Percentiles rank a stretch among this genome's conserved stretches.
Evolutionary conservation across 2,113 vertebrate species (phyloP).

Genomic region (Anguilla japonica): DNA sequence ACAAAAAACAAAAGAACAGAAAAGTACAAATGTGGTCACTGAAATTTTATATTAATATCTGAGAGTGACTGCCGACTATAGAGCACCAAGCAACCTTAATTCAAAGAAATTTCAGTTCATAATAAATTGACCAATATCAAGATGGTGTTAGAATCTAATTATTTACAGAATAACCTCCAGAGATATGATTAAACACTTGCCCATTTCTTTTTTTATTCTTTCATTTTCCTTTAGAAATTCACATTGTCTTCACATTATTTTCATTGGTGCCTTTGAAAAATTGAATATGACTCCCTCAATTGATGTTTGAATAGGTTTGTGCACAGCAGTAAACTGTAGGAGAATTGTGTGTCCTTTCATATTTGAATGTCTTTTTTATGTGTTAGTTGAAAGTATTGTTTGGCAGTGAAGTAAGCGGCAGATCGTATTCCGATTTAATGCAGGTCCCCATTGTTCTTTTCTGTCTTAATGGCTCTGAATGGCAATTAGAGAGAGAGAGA

Average conservation of each 20-base stretch:
- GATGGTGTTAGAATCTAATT: slow-evolving; percentile 49
- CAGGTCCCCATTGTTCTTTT: slow-evolving; percentile 23
- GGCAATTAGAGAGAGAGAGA: slow-evolving; percentile 24
- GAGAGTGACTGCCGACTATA: not conserved
- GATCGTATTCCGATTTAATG: slow-evolving; percentile 25
- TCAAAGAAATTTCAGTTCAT: slow-evolving; percentile 16
- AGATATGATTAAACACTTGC: slow-evolving; percentile 46
- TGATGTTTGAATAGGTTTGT: slow-evolving; percentile 60
- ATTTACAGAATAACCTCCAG: slow-evolving; percentile 43
- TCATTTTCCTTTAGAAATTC: slow-evolving; percentile 37
- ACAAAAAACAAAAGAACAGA: not conserved
- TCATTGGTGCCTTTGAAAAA: slow-evolving; percentile 43
- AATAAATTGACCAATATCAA: slow-evolving; percentile 45
- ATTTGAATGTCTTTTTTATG: slow-evolving; percentile 52
- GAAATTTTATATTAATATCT: not conserved
- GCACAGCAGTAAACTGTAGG: slow-evolving; percentile 52
- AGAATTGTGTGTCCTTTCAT: slow-evolving; percentile 53
- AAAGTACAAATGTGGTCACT: not conserved
- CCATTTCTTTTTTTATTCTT: slow-evolving; percentile 43
- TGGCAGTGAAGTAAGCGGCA: not conserved
- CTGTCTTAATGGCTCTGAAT: slow-evolving; percentile 37
- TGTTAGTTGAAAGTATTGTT: slow-evolving; percentile 44
- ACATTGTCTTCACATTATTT: slow-evolving; percentile 49
- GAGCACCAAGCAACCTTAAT: not conserved
- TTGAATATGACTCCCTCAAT: slow-evolving; percentile 59